Conservation (phyloP, 2,888 invertebrate species). For the Plagiodera versicolora region DNA sequence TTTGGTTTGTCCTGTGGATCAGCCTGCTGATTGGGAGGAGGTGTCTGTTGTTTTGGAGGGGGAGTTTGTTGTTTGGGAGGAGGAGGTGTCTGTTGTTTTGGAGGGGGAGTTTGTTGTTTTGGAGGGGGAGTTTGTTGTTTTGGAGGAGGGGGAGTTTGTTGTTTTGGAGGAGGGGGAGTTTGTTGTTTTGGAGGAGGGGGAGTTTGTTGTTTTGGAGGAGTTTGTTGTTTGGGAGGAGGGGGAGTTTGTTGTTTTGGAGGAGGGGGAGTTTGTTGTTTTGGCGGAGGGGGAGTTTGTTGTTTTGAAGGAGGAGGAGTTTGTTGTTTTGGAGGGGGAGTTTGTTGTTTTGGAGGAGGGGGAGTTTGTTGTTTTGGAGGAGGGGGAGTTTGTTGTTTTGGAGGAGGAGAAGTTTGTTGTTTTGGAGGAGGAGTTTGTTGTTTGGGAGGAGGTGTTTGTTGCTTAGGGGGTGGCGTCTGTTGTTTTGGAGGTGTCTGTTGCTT, state of each 20-base stretch:
- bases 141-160: conserved; percentile 18
- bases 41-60: conserved; percentile 2
- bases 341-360: conserved; percentile 17
- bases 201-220: conserved; percentile 23
- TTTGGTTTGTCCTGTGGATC: conserved; percentile 4
- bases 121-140: conserved; percentile 23
- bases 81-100: not conserved
- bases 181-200: conserved; percentile 14
- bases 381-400: conserved; percentile 35
- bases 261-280: conserved; percentile 34
- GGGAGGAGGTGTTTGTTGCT: conserved; percentile 16
- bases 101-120: conserved; percentile 15
- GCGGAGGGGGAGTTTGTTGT: too few species aligned
- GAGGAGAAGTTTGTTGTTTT: conserved; percentile 24
- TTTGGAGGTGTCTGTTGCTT: conserved; percentile 18
- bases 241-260: conserved; percentile 9
- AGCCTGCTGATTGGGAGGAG: not conserved
- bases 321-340: conserved; percentile 26
- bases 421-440: conserved; percentile 17
- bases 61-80: conserved; percentile 8
- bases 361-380: conserved; percentile 20
- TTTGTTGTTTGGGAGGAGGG: conserved; percentile 19
- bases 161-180: conserved; percentile 21
- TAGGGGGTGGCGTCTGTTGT: conserved; percentile 24
- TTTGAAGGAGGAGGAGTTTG: conserved; percentile 25